Evolutionary conservation across 2,888 invertebrate genomes (phyloP).

Genomic region (Colletes collaris): DNA sequence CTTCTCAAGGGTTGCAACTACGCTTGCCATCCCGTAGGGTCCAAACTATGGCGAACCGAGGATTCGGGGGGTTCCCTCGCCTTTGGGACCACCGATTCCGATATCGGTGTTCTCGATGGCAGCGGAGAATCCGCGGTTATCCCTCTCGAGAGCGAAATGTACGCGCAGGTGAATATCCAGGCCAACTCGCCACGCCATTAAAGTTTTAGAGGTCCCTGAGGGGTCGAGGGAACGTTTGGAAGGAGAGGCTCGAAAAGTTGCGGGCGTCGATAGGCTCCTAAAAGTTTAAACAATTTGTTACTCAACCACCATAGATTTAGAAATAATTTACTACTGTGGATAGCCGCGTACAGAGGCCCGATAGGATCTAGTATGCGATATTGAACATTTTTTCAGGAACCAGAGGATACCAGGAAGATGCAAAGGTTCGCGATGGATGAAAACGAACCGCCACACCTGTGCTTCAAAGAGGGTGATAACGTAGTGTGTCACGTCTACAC

Average conservation of each 20-base stretch:
- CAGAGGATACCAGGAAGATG: constrained; percentile 77
- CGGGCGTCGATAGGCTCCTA: too few relatives aligned
- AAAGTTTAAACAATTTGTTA: too few relatives aligned
- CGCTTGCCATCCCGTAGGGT: constrained; percentile 84
- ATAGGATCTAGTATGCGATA: not conserved
- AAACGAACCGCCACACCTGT: constrained; percentile 85
- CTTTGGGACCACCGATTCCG: constrained; percentile 34
- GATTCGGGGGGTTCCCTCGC: constrained; percentile 19
- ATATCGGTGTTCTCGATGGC: constrained; percentile 71
- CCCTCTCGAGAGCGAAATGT: constrained; percentile 70
- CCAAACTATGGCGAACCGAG: constrained; percentile 58
- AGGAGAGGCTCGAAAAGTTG: too few relatives aligned
- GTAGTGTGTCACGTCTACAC: constrained; percentile 87
- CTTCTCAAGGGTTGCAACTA: constrained; percentile 89
- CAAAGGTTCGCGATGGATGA: constrained; percentile 73
- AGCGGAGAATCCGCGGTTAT: constrained; percentile 76
- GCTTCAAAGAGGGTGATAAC: constrained; percentile 81
- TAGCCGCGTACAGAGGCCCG: too few relatives aligned
- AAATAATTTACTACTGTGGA: too few relatives aligned
- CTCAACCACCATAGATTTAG: too few relatives aligned
- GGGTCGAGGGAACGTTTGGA: not conserved
- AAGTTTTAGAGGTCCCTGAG: not conserved
- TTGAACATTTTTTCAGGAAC: constrained; percentile 28
- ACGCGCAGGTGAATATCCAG: constrained; percentile 47
- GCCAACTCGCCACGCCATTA: not conserved